Percentiles rank a stretch among this genome's conserved stretches.
These are phyloP conservation scores for Camptogramma bilineatum DNA, from an alignment of 2,888 invertebrate species.

Conservation along the genomic window DNA sequence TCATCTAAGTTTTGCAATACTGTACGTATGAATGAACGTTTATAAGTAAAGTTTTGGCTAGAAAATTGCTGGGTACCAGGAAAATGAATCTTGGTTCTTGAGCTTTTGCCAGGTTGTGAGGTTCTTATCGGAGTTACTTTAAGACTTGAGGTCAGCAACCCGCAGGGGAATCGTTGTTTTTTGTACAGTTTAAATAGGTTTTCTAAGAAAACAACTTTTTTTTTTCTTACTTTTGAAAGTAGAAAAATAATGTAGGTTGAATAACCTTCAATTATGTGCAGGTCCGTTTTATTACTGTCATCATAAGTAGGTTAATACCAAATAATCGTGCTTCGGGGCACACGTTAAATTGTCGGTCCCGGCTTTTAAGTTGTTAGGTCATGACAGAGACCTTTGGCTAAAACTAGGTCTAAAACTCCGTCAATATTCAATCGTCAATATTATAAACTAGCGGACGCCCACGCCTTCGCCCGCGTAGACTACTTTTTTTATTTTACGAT, in stretches of 20 bases:
- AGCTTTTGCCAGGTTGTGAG: slow-evolving; percentile 54
- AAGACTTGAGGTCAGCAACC: slow-evolving; percentile 50
- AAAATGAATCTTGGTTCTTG: slow-evolving; percentile 48
- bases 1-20: slow-evolving; percentile 13
- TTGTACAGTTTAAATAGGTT: background rate
- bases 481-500: too few species aligned
- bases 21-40: slow-evolving; percentile 11
- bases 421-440: too few species aligned
- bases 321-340: too few species aligned
- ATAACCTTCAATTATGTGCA: too few species aligned
- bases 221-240: background rate
- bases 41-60: slow-evolving; percentile 36
- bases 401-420: too few species aligned
- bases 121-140: slow-evolving; percentile 33
- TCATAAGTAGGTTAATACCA: too few species aligned
- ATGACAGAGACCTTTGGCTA: too few species aligned
- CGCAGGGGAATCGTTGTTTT: slow-evolving; percentile 1
- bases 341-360: too few species aligned
- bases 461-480: too few species aligned
- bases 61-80: slow-evolving; percentile 30
- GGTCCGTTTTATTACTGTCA: too few species aligned
- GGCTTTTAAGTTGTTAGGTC: too few species aligned
- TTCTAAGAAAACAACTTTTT: background rate
- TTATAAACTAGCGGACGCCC: too few species aligned
- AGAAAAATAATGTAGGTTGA: background rate